Evolutionary conservation across 2,113 vertebrate genomes (phyloP).

Genomic region (Ophthalmolycus amberensis): DNA sequence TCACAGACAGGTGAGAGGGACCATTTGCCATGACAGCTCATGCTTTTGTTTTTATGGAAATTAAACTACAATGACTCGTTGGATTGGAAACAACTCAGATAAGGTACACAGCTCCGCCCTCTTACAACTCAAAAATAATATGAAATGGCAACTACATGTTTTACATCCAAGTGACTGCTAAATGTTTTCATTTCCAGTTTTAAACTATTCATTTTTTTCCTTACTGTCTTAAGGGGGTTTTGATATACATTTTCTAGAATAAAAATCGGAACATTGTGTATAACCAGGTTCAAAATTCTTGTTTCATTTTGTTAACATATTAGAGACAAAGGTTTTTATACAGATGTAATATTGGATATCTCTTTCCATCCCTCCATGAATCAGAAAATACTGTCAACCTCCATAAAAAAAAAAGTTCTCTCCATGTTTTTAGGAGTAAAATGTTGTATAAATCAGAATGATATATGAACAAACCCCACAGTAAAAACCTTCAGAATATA

Average conservation of each 20-base stretch:
- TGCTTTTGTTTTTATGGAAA: not conserved
- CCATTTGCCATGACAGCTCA: not conserved
- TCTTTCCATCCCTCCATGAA: not conserved
- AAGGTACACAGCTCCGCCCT: not conserved
- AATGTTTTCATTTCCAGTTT: not conserved
- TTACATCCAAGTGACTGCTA: not conserved
- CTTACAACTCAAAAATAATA: not conserved
- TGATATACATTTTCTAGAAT: not conserved
- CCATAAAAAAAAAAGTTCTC: not conserved
- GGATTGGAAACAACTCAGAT: not conserved
- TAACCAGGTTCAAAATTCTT: not conserved
- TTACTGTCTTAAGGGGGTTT: not conserved
- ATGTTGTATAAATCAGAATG: not conserved
- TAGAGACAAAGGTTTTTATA: not conserved
- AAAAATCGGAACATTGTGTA: not conserved
- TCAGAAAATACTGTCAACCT: not conserved
- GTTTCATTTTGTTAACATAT: not conserved
- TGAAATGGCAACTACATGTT: not conserved
- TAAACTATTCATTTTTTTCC: not conserved
- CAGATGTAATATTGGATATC: not conserved
- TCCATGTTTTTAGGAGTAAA: not conserved
- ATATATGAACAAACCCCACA: not conserved
- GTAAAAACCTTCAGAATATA: not conserved
- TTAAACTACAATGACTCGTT: not conserved
- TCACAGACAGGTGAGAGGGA: constrained; percentile 19